Evolutionary conservation across 2,797 vertebrate genomes (phyloP).

Genomic region (Serranus cabrilla): DNA sequence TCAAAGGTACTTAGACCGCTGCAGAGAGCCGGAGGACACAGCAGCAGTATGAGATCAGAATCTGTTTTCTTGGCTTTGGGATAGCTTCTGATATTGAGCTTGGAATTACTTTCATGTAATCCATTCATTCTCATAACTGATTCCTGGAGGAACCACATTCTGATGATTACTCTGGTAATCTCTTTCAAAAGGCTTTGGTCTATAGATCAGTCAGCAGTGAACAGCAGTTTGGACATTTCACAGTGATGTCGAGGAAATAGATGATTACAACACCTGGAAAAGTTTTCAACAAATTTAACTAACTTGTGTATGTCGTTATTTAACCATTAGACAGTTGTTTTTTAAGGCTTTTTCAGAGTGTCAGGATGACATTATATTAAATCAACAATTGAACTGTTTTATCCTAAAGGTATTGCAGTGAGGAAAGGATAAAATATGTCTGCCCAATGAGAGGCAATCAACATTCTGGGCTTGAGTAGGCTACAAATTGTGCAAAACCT

Average conservation of each 20-base stretch:
- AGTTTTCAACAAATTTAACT: neutral
- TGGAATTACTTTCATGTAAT: slow-evolving; percentile 85
- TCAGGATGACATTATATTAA: slow-evolving; percentile 6
- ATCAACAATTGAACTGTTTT: slow-evolving; percentile 7
- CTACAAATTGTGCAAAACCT: slow-evolving; percentile 13
- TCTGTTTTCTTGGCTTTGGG: slow-evolving; percentile 78
- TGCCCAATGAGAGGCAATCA: too few relatives aligned
- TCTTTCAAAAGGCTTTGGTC: slow-evolving; percentile 67
- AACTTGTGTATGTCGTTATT: neutral
- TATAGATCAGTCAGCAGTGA: slow-evolving; percentile 45
- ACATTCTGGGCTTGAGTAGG: neutral
- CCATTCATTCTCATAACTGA: slow-evolving; percentile 80
- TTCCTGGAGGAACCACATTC: slow-evolving; percentile 77
- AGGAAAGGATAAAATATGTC: too few relatives aligned
- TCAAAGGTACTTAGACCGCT: slow-evolving; percentile 74
- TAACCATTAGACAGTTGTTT: neutral
- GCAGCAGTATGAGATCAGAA: slow-evolving; percentile 80
- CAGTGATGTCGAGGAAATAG: slow-evolving; percentile 13
- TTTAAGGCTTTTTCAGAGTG: neutral
- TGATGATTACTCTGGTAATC: slow-evolving; percentile 80
- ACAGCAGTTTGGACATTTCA: slow-evolving; percentile 47
- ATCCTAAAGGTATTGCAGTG: neutral
- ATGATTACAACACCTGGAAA: slow-evolving; percentile 18
- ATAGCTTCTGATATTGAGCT: slow-evolving; percentile 83
- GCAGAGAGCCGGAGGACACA: slow-evolving; percentile 74